phyloP scores from a whole-genome alignment of 2,113 vertebrate species.

The Ophiodon elongatus region DNA sequence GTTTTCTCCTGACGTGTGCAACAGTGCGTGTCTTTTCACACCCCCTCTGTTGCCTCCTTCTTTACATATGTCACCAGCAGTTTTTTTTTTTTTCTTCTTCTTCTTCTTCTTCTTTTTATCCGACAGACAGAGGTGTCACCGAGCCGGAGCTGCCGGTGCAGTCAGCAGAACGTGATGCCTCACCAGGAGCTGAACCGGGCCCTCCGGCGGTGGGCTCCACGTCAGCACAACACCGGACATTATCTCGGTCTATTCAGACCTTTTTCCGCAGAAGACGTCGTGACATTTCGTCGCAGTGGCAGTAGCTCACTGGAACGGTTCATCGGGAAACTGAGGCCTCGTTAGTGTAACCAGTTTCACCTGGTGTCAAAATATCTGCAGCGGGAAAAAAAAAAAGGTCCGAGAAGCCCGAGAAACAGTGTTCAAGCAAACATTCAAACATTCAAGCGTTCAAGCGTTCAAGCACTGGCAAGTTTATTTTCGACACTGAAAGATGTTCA shows the following conservation, averaged over 20 bases:
- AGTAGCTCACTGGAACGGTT: neutral
- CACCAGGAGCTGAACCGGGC: neutral
- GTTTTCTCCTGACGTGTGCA: neutral
- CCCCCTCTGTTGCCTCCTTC: neutral
- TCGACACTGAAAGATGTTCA: neutral
- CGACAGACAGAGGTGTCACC: neutral
- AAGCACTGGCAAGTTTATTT: neutral
- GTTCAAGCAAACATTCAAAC: too few species aligned
- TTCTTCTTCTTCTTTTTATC: too few species aligned
- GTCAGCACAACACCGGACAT: neutral
- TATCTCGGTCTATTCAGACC: too few species aligned
- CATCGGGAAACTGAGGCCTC: neutral
- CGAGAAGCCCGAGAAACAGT: neutral
- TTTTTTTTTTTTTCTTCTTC: too few species aligned
- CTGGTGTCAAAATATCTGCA: neutral
- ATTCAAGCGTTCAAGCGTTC: too few species aligned
- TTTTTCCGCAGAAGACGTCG: neutral
- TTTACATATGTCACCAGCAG: neutral
- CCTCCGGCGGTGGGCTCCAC: neutral
- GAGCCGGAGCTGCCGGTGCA: neutral
- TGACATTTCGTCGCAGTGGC: neutral
- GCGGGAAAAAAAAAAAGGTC: neutral
- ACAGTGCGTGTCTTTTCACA: neutral
- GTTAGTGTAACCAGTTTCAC: neutral
- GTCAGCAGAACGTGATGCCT: neutral